Base-by-base conservation (phyloP, 2,797 vertebrate species). In the Karalla daura region DNA sequence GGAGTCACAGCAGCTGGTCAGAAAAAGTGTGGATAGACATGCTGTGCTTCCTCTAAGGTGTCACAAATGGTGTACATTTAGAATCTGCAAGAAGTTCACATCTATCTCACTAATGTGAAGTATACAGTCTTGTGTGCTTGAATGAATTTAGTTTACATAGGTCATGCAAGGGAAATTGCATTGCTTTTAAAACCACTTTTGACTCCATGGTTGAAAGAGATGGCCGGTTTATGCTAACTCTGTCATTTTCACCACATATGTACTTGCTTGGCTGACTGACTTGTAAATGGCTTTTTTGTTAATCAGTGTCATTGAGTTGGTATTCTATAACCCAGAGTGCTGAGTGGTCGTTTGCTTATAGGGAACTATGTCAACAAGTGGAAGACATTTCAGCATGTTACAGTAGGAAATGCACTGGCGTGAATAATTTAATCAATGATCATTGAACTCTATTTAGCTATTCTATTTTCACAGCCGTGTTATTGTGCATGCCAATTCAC, bases 1-100 rank as follows among this genome's bases (percentile, higher is more conserved):
- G 32, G 61, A 55, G 56, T 63, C 33, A 50, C 27, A 27, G n/a
- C 8, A 24, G 46, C 32, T 43, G 37, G 51, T 49, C 50, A 70
- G 67, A 59, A 54, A 30, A 21, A 21, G 18, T 21, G 36, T 51
- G 52, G 52, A 61, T 24, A 47, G 37, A 68, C 28, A 7, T 54
- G 21, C 23, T 41, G 20, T 13, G 45, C 28, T 56, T 54, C 37
- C 28, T 63, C 27, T 4, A 25, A 14, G 3, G 15, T 10, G 45
- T 12, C 40, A 37, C n/a, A 52, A 25, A 27, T 7, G 5, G 25
- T 40, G 44, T n/a, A n/a, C n/a, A n/a, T n/a, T n/a, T n/a, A n/a
- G n/a, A n/a, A n/a, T n/a, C n/a, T n/a, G n/a, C n/a, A n/a, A n/a
- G n/a, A n/a, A n/a, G n/a, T n/a, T n/a, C n/a, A n/a, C n/a, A n/a